A percentile compares a stretch with the other conserved stretches of the same genome.
phyloP scores from a whole-genome alignment of 2,113 vertebrate species.

The Muntiacus reevesi region DNA sequence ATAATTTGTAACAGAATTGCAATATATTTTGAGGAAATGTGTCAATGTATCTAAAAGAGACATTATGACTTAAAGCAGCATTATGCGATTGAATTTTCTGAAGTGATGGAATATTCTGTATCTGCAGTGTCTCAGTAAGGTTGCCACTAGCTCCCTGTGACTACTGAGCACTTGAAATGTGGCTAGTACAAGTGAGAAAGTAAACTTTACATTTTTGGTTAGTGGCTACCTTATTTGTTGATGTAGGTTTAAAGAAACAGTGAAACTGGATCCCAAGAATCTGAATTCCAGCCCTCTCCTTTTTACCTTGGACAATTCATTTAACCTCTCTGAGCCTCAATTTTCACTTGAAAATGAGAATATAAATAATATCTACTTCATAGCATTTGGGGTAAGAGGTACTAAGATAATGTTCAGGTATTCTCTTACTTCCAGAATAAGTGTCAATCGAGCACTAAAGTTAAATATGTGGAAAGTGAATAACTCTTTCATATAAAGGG shows the following conservation, averaged over 20 bases:
- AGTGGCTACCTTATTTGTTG: background rate
- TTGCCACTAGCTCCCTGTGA: background rate
- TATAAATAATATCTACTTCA: slow-evolving; percentile 8
- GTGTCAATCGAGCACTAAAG: slow-evolving; percentile 7
- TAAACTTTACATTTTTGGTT: slow-evolving; percentile 9
- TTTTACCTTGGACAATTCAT: slow-evolving; percentile 22
- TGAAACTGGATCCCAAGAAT: background rate
- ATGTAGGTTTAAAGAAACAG: background rate
- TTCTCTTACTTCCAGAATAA: slow-evolving; percentile 20
- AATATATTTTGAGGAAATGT: slow-evolving; percentile 33
- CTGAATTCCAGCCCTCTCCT: slow-evolving; percentile 11
- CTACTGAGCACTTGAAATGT: slow-evolving; percentile 8
- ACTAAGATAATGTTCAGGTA: background rate
- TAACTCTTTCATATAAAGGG: slow-evolving; percentile 1
- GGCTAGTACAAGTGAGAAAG: background rate
- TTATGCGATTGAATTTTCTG: slow-evolving; percentile 5
- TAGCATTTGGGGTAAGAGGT: background rate
- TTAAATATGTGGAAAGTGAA: slow-evolving; percentile 28
- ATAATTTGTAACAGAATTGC: slow-evolving; percentile 48
- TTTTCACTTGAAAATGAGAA: slow-evolving; percentile 44
- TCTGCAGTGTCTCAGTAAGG: background rate
- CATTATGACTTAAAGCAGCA: background rate
- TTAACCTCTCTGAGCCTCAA: background rate
- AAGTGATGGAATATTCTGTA: slow-evolving; percentile 2
- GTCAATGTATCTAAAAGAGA: slow-evolving; percentile 43